Conservation (phyloP, 2,113 vertebrate species). For the Ceratotherium simum region DNA sequence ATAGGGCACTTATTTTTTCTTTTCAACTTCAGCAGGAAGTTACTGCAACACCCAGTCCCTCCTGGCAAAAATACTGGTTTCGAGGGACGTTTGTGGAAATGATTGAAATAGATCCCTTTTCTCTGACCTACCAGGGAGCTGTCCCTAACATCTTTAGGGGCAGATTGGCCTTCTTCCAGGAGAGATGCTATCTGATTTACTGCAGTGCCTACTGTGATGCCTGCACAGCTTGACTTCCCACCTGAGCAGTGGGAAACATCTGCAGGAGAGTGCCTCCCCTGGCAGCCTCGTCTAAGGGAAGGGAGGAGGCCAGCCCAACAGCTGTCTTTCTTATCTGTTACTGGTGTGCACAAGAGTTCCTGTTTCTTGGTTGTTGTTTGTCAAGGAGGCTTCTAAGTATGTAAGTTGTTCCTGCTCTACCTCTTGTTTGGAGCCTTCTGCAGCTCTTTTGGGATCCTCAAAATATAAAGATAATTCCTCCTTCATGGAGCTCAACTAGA, state of each 20-base stretch:
- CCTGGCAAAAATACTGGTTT: conserved; percentile 62
- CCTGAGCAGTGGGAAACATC: conserved; percentile 71
- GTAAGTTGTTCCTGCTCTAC: conserved; percentile 65
- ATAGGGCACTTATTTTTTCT: conserved; percentile 61
- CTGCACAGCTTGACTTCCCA: conserved; percentile 46
- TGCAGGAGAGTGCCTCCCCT: conserved; percentile 61
- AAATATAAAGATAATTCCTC: conserved; percentile 28
- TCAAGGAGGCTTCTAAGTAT: conserved; percentile 75
- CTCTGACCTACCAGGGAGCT: conserved; percentile 17
- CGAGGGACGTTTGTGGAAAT: conserved; percentile 55
- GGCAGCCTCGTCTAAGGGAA: conserved; percentile 49
- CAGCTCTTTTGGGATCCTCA: conserved; percentile 68
- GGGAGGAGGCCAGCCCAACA: conserved; percentile 62
- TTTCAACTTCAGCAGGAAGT: conserved; percentile 60
- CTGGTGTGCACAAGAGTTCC: conserved; percentile 41
- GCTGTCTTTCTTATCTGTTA: conserved; percentile 79
- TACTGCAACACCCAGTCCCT: conserved; percentile 18
- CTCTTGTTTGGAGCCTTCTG: conserved; percentile 71
- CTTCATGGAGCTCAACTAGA: conserved; percentile 27
- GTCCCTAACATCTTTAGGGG: conserved; percentile 54
- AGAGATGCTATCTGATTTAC: conserved; percentile 78
- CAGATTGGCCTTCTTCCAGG: conserved; percentile 73
- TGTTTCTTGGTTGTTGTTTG: conserved; percentile 57
- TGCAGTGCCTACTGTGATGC: conserved; percentile 62
- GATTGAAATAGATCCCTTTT: conserved; percentile 72